Base-by-base conservation (phyloP, 2,113 vertebrate species). In the Porphyrio hochstetteri region DNA sequence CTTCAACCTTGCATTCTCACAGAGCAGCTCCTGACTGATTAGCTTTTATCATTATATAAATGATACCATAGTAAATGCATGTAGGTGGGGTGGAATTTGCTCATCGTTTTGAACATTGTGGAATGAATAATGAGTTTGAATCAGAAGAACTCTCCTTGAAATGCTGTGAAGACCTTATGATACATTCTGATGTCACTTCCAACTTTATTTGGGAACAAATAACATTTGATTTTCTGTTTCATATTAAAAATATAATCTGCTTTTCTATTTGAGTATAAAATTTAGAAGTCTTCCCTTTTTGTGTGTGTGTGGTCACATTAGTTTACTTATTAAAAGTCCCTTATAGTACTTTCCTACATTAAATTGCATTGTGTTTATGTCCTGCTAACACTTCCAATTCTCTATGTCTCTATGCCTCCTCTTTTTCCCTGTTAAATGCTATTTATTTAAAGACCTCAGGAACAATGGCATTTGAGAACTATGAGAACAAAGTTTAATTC, bases 401-500 rank as follows among this genome's bases (percentile, higher is more conserved):
- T 88, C 60, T 56, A 84, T 68, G 38, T 85, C 36, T n/a, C n/a
- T n/a, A n/a, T 93, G 55, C 60, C 65, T 78, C 16, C 48, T 85
- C 64, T 87, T 78, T 88, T 92, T 89, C 65, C 64, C 81, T 83
- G 27, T 96, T 92, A 85, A 94, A 61, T 68, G 48, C 67, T 89
- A 91, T 75, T 94, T 91, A 69, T 91, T 81, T 88, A 55, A 93
- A 87, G 82, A 90, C 38, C 50, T 94, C 82, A 46, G 0, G 20
- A 86, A 89, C 92, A 85, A 48, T 38, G 82, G 61, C 67, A 33
- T 38, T 74, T 86, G 88, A 94, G 71, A 67, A 64, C 55, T 65
- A 18, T 19, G 75, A 94, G 93, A 94, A 90, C 70, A 88, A 86
- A 92, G 87, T 94, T 93, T 84, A 91, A 79, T 90, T 92, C 82